Percentiles rank a stretch among this genome's conserved stretches.
phyloP scores from a whole-genome alignment of 2,113 vertebrate species.

The Phocoena sinus region DNA sequence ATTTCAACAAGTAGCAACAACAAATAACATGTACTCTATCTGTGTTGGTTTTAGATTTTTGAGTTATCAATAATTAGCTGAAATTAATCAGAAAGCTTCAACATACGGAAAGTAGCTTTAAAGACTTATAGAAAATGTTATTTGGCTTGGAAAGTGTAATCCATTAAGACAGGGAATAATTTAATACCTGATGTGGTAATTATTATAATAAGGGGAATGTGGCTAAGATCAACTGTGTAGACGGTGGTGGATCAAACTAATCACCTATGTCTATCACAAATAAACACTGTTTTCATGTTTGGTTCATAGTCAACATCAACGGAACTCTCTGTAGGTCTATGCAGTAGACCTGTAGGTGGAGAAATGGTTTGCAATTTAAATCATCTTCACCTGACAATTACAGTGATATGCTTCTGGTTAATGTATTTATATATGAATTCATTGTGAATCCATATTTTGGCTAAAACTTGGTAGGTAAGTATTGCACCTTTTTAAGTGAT shows the following conservation, averaged over 20 bases:
- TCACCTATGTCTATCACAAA: background rate
- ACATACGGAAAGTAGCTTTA: background rate
- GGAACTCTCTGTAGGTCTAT: background rate
- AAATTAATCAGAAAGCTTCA: background rate
- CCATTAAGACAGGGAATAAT: background rate
- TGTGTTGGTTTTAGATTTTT: background rate
- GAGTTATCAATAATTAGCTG: background rate
- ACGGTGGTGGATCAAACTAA: background rate
- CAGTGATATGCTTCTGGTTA: background rate
- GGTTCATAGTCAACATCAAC: background rate
- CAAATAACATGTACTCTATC: background rate
- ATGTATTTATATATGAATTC: background rate
- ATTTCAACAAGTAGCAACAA: slow-evolving; percentile 32
- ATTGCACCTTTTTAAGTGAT: background rate
- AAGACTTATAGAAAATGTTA: slow-evolving; percentile 17
- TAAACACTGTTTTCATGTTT: background rate
- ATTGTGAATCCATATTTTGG: background rate
- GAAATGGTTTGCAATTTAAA: slow-evolving; percentile 15
- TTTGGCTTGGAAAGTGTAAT: background rate
- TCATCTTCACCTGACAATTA: background rate
- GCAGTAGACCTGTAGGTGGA: background rate
- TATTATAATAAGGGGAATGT: background rate
- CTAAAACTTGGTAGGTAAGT: background rate
- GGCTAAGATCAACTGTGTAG: background rate
- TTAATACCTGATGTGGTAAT: background rate